Evolutionary conservation across 2,888 invertebrate species (phyloP).

Genomic region (Andrena dorsata): DNA sequence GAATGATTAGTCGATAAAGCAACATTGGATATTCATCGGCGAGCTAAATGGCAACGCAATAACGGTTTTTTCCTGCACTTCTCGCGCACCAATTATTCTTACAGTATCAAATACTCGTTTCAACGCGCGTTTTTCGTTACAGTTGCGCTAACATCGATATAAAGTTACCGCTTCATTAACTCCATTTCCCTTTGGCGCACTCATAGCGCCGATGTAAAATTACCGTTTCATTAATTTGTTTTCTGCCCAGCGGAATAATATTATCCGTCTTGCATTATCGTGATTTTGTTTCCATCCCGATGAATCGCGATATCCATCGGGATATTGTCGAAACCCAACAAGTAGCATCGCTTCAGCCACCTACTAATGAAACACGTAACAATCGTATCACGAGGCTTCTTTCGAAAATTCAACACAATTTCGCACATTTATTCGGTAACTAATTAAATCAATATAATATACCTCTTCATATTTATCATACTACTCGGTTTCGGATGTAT

Average conservation of each 20-base stretch:
- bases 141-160: constrained; percentile 2
- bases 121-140: constrained; percentile 5
- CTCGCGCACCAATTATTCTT: neutral
- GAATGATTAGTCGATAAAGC: constrained; percentile 6
- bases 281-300: neutral
- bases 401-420: too few relatives aligned
- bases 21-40: constrained; percentile 11
- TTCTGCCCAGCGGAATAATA: neutral
- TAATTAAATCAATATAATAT: too few relatives aligned
- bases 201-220: neutral
- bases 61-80: neutral
- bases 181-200: neutral
- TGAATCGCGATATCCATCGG: neutral
- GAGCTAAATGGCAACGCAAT: neutral
- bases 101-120: constrained; percentile 1
- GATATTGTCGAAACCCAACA: neutral
- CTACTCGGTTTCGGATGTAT: too few relatives aligned
- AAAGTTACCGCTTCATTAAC: constrained; percentile 22
- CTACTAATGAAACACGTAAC: too few relatives aligned
- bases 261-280: neutral
- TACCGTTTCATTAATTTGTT: constrained; percentile 14
- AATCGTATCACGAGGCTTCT: too few relatives aligned
- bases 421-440: too few relatives aligned
- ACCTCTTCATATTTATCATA: too few relatives aligned
- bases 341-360: too few relatives aligned